phyloP scores from a whole-genome alignment of 1,140 invertebrate genomes.

The Babylonia areolata region DNA sequence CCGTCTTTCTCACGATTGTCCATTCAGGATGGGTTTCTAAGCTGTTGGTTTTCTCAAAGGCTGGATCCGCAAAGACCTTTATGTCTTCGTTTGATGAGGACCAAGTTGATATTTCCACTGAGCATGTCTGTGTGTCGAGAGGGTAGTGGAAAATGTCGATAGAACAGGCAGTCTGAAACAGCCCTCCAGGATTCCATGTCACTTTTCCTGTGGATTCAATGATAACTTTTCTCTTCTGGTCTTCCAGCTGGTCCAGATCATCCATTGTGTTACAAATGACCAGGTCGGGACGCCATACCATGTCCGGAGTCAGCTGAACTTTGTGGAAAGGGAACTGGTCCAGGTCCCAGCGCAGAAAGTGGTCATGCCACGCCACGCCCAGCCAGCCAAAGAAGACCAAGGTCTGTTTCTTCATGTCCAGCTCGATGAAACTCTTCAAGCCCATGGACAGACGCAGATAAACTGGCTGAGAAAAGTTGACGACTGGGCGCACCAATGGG shows the following conservation, averaged over 20 bases:
- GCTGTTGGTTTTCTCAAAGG: not conserved
- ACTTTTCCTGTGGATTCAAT: not conserved
- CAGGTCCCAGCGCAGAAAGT: slow-evolving; percentile 18
- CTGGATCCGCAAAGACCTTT: not conserved
- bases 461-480: not conserved
- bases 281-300: slow-evolving; percentile 17
- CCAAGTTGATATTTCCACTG: slow-evolving; percentile 98
- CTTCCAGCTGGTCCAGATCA: slow-evolving; percentile 20
- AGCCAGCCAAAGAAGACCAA: slow-evolving; percentile 26
- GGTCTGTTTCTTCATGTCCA: slow-evolving; percentile 39
- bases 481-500: not conserved
- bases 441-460: slow-evolving; percentile 8
- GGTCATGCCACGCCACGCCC: not conserved
- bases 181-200: slow-evolving; percentile 10
- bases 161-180: slow-evolving; percentile 84
- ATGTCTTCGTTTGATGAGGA: slow-evolving; percentile 80
- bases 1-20: slow-evolving; percentile 38
- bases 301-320: not conserved
- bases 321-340: not conserved
- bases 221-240: not conserved
- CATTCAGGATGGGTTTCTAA: not conserved
- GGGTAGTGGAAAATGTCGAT: slow-evolving; percentile 82
- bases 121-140: slow-evolving; percentile 95
- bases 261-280: slow-evolving; percentile 18
- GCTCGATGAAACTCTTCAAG: slow-evolving; percentile 10